Base-by-base conservation (phyloP, 2,888 invertebrate species). In the Punctoribates punctum region DNA sequence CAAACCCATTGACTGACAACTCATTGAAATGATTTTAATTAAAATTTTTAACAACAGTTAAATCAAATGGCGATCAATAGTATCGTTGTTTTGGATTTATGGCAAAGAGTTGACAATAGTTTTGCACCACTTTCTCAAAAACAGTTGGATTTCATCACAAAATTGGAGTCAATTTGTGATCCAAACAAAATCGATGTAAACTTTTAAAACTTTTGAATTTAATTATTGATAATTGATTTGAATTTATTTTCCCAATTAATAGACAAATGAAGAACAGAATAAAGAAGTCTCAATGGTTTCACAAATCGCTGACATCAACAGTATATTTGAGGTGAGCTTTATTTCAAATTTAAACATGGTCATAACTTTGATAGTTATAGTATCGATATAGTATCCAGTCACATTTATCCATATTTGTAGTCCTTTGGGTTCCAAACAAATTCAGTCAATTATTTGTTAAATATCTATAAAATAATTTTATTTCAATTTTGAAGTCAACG, bases 41-140 rank as follows among this genome's bases (percentile, higher is more conserved):
- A 15, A 25, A 23, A 17, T 25, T n/a, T n/a, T n/a, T n/a, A n/a
- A n/a, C n/a, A 13, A 8, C 42, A 42, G 13, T 8, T 42, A 13
- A 42, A 13, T 42, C 42, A 42, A 42, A 42, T 42, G 42, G 42
- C 42, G 15, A 25, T 72, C 34, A 67, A 67, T 67, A 67, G 42
- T 42, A 20, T 67, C 11, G 15, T 67, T 9, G 42, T 67, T 9
- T 67, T 67, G 67, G 67, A 67, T 67, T 38, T 42, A 20, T 67
- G 67, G 67, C 67, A 67, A 67, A 67, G 67, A 20, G 42, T 20
- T 67, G 72, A 46, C 72, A 72, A 72, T 17, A 17, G 46, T 38
- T 72, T 17, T 25, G 72, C 72, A n/a, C 72, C 72, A 1, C 13
- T 72, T 27, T 46, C 48, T 9, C 25, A n/a, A 25, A 42, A 46